A percentile compares a stretch with the other conserved stretches of the same genome.
Conservation (phyloP, 2,888 invertebrate species). For the Clunio marinus region DNA sequence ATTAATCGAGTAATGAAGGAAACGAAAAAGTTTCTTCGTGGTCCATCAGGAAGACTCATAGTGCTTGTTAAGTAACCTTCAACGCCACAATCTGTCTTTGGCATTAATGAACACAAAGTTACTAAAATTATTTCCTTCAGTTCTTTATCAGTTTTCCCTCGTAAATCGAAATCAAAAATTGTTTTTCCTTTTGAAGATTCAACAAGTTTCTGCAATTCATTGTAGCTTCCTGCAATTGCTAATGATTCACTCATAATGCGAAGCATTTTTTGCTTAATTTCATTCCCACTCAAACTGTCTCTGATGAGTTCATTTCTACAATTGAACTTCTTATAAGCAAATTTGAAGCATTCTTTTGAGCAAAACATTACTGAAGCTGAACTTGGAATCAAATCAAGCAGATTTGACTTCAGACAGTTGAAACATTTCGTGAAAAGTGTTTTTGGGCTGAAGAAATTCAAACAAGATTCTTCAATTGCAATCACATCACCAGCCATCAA, state of each 20-base stretch:
- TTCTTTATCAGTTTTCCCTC: background rate
- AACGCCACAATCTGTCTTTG: background rate
- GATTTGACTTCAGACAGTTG: background rate
- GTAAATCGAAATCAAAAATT: background rate
- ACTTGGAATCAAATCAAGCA: background rate
- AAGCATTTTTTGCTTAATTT: background rate
- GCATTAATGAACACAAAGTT: background rate
- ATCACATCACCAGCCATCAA: background rate
- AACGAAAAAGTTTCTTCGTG: background rate
- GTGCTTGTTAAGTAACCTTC: background rate
- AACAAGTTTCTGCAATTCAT: background rate
- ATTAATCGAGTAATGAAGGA: background rate
- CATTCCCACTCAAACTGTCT: background rate
- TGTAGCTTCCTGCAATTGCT: background rate
- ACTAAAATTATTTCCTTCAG: background rate
- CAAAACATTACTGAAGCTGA: slow-evolving; percentile 16
- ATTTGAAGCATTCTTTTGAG: background rate
- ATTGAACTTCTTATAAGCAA: background rate
- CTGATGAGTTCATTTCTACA: background rate
- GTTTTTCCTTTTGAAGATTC: background rate
- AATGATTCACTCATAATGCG: background rate
- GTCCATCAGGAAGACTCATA: background rate
- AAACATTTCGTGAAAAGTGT: background rate
- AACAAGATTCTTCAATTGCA: background rate
- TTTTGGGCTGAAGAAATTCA: background rate